Conservation (phyloP, 2,797 vertebrate genomes). For the Pseudotriccus pelzelni region DNA sequence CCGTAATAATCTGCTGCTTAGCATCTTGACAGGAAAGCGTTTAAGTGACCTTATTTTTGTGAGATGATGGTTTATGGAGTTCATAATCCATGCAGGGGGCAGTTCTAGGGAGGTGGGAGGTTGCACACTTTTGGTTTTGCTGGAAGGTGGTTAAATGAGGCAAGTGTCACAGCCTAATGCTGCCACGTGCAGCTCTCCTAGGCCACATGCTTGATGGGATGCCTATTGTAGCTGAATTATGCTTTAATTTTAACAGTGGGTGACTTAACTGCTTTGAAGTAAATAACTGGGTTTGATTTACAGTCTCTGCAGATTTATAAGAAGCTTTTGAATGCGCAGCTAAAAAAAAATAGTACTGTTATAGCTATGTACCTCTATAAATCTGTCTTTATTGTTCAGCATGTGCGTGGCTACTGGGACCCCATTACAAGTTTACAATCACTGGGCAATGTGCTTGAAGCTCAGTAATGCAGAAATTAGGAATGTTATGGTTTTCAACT, state of each 20-base stretch:
- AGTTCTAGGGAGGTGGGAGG: neutral
- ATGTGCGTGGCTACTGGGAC: constrained; percentile 24
- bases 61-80: neutral
- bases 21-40: neutral
- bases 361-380: constrained; percentile 47
- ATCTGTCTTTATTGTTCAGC: constrained; percentile 65
- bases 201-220: neutral
- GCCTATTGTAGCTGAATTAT: constrained; percentile 53
- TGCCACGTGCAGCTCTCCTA: neutral
- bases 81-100: neutral
- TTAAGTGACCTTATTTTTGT: neutral
- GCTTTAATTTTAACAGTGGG: constrained; percentile 66
- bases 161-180: neutral
- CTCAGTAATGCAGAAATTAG: constrained; percentile 55
- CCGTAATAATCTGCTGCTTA: neutral
- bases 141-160: neutral
- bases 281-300: constrained; percentile 69
- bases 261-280: constrained; percentile 64
- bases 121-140: neutral
- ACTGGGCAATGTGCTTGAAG: constrained; percentile 31
- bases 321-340: constrained; percentile 42
- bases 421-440: constrained; percentile 57
- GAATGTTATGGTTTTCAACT: neutral
- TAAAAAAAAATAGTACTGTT: constrained; percentile 13
- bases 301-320: constrained; percentile 48